Base-by-base conservation (phyloP, 2,113 vertebrate genomes). In the Patagioenas fasciata region DNA sequence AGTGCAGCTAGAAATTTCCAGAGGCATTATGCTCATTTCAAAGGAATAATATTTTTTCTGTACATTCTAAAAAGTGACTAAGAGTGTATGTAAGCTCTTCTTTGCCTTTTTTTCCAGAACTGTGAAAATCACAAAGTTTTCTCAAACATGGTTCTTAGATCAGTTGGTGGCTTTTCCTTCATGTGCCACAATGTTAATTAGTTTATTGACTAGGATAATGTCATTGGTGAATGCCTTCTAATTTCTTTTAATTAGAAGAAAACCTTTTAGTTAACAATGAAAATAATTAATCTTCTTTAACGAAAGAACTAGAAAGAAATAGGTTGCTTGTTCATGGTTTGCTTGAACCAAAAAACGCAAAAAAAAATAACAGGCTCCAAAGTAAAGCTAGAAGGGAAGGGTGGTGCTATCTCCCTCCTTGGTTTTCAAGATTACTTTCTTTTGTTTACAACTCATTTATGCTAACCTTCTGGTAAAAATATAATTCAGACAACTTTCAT, bases 231-330 rank as follows among this genome's bases (percentile, higher is more conserved):
- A 93, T 40, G 40, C 36, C 48, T 78, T 91, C 80, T 88, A 95
- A 94, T 97, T 95, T 92, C 54, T 77, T 96, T 95, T 95, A 96
- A 95, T 92, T 95, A 92, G 72, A 94, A 92, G 72, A 92, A 93
- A 96, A 54, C 25, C 65, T 81, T 86, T 91, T 91, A 75, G 20
- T 91, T 93, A 92, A 91, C 80, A 95, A 86, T 91, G 53, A 79
- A 95, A 95, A 95, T 67, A 96, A 95, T 95, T 90, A 91, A 91
- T 92, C 84, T 96, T 21, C 70, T 94, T 96, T 90, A 96, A 93
- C 71, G 38, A 94, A 93, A 67, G 36, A n/a, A 86, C 53, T 96
- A 60, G 72, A 95, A 94, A 85, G 44, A 26, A 85, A 11, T 73
- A 70, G 32, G 6, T 84, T 86, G 23, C 47, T 88, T 93, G 48